Percentiles rank a stretch among this genome's conserved stretches.
These are phyloP conservation scores for Oxycera nigricornis DNA, from an alignment of 2,888 invertebrate species.

Conservation along the genomic window DNA sequence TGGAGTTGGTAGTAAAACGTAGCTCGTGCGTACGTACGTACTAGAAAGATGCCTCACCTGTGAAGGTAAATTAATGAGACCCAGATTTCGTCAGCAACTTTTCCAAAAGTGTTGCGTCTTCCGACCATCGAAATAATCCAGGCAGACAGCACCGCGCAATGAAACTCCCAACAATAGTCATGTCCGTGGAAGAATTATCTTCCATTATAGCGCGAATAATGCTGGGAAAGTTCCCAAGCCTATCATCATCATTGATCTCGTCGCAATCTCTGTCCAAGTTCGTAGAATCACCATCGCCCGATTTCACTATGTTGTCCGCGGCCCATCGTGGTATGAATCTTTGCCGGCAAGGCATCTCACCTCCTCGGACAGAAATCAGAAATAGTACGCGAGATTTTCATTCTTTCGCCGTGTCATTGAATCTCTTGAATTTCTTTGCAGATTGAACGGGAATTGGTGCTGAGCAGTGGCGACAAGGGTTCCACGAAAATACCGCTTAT, in stretches of 20 bases:
- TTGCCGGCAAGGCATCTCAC: neutral
- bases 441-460: slow-evolving; percentile 81
- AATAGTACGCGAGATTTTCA: slow-evolving; percentile 22
- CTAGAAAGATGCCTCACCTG: no score
- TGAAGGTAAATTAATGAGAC: no score
- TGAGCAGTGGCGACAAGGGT: slow-evolving; percentile 76
- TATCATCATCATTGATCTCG: slow-evolving; percentile 21
- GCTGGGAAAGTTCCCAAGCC: slow-evolving; percentile 39
- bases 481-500: slow-evolving; percentile 80
- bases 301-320: slow-evolving; percentile 9
- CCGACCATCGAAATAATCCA: no score
- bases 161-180: slow-evolving; percentile 25
- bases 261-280: slow-evolving; percentile 6
- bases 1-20: no score
- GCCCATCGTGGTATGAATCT: neutral
- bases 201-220: slow-evolving; percentile 17
- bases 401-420: neutral
- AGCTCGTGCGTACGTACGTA: no score
- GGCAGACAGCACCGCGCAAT: neutral
- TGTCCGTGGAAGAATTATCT: neutral
- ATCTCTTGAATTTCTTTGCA: slow-evolving; percentile 53
- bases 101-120: no score
- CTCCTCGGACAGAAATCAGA: slow-evolving; percentile 12
- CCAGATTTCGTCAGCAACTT: no score
- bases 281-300: neutral